A percentile compares a stretch with the other conserved stretches of the same genome.
phyloP scores from a whole-genome alignment of 2,888 invertebrate species.

The Noctuana brunneofusca region DNA sequence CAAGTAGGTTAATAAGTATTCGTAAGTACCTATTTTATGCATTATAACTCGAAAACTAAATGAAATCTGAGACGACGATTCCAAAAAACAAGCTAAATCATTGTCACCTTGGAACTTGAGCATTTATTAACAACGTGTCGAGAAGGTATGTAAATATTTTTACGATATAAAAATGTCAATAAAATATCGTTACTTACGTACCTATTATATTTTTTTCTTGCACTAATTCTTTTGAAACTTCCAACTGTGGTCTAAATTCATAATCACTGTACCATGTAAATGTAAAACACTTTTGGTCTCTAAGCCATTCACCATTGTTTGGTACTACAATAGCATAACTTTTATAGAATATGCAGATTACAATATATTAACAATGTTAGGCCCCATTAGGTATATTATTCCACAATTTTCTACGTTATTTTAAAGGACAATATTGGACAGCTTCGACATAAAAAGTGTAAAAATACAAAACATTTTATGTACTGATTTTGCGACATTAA shows the following conservation, averaged over 20 bases:
- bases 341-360: not conserved
- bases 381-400: slow-evolving; percentile 9
- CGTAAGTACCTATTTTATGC: no score
- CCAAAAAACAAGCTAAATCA: not conserved
- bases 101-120: not conserved
- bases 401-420: not conserved
- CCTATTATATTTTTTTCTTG: not conserved
- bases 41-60: no score
- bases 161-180: not conserved
- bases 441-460: no score
- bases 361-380: not conserved
- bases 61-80: no score
- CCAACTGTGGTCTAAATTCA: slow-evolving; percentile 21
- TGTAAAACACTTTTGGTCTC: slow-evolving; percentile 25
- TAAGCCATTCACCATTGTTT: slow-evolving; percentile 17
- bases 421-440: not conserved
- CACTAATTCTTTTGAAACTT: not conserved
- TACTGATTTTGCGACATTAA: no score
- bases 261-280: slow-evolving; percentile 27
- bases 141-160: not conserved
- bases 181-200: not conserved
- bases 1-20: no score
- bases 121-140: not conserved
- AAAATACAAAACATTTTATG: no score
- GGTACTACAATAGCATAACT: slow-evolving; percentile 13